phyloP scores from a whole-genome alignment of 2,113 vertebrate species.

The Phasianus colchicus region DNA sequence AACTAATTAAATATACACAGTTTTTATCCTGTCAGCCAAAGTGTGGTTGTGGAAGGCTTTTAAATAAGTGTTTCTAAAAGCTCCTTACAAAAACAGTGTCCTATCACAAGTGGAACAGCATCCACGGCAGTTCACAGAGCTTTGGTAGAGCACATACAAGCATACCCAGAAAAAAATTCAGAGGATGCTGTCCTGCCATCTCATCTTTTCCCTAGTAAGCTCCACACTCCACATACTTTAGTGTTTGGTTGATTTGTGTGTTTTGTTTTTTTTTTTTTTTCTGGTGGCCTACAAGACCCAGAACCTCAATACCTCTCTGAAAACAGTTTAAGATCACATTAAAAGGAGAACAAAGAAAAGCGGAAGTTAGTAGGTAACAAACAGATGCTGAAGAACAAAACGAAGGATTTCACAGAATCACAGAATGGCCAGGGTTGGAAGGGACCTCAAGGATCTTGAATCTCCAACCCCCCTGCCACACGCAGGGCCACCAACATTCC shows the following conservation, averaged over 20 bases:
- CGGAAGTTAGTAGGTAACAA: not conserved
- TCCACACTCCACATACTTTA: not conserved
- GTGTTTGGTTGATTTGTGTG: too few species aligned
- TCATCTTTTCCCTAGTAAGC: not conserved
- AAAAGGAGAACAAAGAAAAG: not conserved
- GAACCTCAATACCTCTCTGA: not conserved
- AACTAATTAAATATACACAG: not conserved
- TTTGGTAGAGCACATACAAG: not conserved
- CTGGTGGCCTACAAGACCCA: not conserved
- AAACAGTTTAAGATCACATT: not conserved
- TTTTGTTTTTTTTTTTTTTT: not conserved
- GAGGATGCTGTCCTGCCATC: not conserved
- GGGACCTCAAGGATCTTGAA: too few species aligned
- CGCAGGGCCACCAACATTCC: too few species aligned
- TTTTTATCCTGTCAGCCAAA: not conserved
- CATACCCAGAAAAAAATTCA: not conserved
- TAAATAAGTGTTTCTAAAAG: not conserved
- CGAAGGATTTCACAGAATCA: too few species aligned
- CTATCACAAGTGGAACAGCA: rapidly evolving
- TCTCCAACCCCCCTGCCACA: too few species aligned
- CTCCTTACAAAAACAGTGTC: not conserved
- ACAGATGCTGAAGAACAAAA: not conserved
- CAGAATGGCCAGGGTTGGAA: too few species aligned
- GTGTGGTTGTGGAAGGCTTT: not conserved
- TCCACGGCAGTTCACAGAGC: not conserved